These are phyloP conservation scores for Aelia acuminata DNA, from an alignment of 2,888 invertebrate genomes.

Conservation along the genomic window DNA sequence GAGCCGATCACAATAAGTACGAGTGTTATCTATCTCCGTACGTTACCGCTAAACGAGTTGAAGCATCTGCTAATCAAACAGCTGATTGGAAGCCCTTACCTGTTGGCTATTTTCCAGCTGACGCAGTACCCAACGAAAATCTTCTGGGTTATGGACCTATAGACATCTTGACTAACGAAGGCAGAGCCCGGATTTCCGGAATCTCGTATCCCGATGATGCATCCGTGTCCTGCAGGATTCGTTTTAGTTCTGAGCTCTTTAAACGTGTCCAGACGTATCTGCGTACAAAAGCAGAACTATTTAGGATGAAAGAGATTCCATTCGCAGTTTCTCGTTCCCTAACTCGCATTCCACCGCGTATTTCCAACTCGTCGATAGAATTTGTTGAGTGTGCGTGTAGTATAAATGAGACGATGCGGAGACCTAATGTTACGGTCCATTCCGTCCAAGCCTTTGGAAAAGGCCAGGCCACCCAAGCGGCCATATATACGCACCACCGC, in stretches of 20 bases:
- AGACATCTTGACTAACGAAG: conserved; percentile 4
- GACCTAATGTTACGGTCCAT: neutral
- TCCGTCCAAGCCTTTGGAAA: neutral
- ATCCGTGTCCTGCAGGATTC: neutral
- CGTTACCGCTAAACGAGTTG: neutral
- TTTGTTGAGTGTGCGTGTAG: neutral
- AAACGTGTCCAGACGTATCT: neutral
- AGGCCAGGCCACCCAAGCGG: neutral
- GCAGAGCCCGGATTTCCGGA: neutral
- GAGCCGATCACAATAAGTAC: conserved; percentile 3
- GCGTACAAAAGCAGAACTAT: neutral
- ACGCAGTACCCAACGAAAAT: neutral
- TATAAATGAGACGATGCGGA: neutral
- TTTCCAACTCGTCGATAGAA: neutral
- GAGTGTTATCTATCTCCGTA: conserved; percentile 31
- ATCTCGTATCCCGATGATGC: neutral
- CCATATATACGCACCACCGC: neutral
- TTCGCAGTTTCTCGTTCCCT: neutral
- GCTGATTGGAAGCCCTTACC: conserved; percentile 1
- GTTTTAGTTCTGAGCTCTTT: neutral
- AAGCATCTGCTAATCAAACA: neutral
- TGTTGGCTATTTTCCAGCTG: neutral
- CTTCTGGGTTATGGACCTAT: neutral
- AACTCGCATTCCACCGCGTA: neutral
- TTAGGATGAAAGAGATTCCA: conserved; percentile 7